Percentiles rank a stretch among this genome's conserved stretches.
Conservation (phyloP, 2,797 vertebrate species). For the Menidia menidia region DNA sequence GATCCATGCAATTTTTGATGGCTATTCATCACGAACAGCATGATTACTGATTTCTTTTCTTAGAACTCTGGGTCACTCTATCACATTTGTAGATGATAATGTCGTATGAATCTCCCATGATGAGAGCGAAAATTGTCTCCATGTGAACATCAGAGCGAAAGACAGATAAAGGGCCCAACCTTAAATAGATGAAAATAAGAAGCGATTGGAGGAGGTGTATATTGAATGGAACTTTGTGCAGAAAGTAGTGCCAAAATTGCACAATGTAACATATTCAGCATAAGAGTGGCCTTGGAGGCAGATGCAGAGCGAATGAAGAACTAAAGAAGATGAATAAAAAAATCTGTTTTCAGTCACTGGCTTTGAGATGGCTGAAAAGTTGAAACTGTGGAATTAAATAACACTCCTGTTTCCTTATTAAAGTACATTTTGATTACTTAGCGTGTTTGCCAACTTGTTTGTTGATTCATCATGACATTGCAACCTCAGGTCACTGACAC, state of each 20-base stretch:
- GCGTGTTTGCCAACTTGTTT: background rate
- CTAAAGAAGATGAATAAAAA: background rate
- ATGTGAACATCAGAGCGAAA: background rate
- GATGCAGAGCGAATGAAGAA: background rate
- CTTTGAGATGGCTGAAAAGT: too few relatives aligned
- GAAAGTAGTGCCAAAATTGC: background rate
- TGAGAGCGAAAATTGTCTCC: background rate
- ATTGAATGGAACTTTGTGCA: background rate
- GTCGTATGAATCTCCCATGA: background rate
- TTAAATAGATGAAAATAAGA: background rate
- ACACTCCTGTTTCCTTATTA: background rate
- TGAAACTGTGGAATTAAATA: too few relatives aligned
- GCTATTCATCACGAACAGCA: background rate
- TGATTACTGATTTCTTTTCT: background rate
- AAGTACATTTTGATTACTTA: background rate
- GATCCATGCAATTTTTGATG: background rate
- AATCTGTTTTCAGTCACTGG: too few relatives aligned
- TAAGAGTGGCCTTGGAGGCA: background rate
- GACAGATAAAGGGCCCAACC: background rate
- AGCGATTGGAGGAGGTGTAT: background rate
- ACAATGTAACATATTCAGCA: background rate
- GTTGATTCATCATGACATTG: too few relatives aligned
- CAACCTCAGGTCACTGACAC: too few relatives aligned
- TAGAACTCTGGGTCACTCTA: background rate
- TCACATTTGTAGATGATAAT: background rate